Percentiles rank a stretch among this genome's conserved stretches.
Evolutionary conservation across 2,113 vertebrate genomes (phyloP).

Genomic region (Merops nubicus): DNA sequence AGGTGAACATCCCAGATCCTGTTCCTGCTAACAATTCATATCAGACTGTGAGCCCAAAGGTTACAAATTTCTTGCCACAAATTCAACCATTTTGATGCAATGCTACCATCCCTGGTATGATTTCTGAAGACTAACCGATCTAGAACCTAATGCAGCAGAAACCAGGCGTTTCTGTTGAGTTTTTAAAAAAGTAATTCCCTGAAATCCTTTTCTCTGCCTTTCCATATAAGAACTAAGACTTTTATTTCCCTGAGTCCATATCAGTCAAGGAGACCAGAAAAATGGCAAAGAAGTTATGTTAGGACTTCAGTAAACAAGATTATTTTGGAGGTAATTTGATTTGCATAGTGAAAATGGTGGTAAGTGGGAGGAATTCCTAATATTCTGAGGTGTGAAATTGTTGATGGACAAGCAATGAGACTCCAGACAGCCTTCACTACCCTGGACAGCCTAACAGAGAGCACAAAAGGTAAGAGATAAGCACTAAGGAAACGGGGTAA

Average conservation of each 20-base stretch:
- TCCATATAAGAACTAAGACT: neutral
- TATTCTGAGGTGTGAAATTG: neutral
- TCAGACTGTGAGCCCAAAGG: neutral
- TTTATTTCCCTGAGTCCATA: neutral
- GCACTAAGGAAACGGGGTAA: neutral
- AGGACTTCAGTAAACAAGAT: neutral
- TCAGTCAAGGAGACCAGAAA: neutral
- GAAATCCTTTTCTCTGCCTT: neutral
- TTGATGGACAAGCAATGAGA: neutral
- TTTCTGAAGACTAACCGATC: neutral
- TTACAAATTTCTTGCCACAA: neutral
- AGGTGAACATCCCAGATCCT: neutral
- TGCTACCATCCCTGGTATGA: accelerated
- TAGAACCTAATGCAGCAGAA: neutral
- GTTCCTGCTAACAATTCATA: neutral
- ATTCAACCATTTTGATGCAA: neutral
- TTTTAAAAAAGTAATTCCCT: neutral
- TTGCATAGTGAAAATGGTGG: neutral
- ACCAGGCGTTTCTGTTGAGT: neutral
- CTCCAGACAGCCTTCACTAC: neutral
- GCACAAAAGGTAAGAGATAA: neutral
- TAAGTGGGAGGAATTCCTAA: neutral
- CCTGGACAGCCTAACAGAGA: neutral
- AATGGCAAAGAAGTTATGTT: neutral
- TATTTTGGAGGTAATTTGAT: neutral